Evolutionary conservation across 2,888 invertebrate genomes (phyloP).

Genomic region (Polymixis lichenea): DNA sequence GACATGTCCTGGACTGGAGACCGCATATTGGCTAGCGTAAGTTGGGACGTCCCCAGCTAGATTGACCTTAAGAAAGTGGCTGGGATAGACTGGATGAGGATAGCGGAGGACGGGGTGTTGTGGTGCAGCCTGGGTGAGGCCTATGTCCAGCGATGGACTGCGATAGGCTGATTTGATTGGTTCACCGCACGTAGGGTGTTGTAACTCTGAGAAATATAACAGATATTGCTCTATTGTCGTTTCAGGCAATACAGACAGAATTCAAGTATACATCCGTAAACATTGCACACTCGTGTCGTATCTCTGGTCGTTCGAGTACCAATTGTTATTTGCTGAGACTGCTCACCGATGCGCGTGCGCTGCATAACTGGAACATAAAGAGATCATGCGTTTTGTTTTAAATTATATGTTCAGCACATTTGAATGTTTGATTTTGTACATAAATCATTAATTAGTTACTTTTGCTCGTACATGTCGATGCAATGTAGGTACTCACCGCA

Average conservation of each 20-base stretch:
- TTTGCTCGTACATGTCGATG: background rate
- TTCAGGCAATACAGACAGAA: background rate
- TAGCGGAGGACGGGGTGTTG: too few species aligned
- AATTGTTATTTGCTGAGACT: background rate
- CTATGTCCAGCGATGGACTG: too few species aligned
- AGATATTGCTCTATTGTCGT: background rate
- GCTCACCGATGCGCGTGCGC: background rate
- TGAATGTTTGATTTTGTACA: background rate
- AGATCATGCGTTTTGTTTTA: background rate
- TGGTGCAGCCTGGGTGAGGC: too few species aligned
- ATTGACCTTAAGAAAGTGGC: too few species aligned
- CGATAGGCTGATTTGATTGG: background rate
- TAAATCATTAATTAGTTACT: background rate
- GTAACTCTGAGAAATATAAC: background rate
- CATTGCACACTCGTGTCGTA: background rate
- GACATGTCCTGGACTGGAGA: too few species aligned
- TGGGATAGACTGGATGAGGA: too few species aligned
- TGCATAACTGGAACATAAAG: background rate
- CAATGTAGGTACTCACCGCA: background rate
- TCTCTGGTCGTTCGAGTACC: background rate
- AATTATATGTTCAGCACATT: background rate
- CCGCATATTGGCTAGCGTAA: too few species aligned
- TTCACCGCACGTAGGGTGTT: background rate
- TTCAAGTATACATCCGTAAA: background rate
- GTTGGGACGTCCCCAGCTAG: too few species aligned